Base-by-base conservation (phyloP, 2,888 invertebrate genomes). In the Harpalus rubripes region DNA sequence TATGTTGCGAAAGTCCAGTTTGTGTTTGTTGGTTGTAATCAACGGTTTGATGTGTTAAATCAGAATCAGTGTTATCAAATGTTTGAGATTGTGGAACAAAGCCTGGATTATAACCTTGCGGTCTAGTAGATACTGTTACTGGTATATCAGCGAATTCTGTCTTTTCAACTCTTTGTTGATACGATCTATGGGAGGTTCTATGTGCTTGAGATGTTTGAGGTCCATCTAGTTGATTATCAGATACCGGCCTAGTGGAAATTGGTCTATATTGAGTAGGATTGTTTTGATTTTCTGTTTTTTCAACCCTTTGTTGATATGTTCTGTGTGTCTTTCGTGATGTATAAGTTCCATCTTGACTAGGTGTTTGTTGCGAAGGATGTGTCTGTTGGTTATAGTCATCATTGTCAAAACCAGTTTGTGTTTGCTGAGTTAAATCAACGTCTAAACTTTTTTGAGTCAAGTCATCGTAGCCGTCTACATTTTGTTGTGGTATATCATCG, bases 291-390 rank as follows among this genome's bases (percentile, higher is more conserved):
- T 86, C 44, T 86, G 41, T 76, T 79, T 74, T 74, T n/a, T 32
- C n/a, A 91, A 85, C 26, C 90, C 90, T 88, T 89, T 89, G 78
- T 89, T 41, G 41, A 41, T 39, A 72, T 16, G 41, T 15, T 91
- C 87, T 86, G 91, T 90, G 58, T 87, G 86, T 85, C 12, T 63
- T 22, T 26, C 26, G 22, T 12, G 68, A 56, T n/a, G 52, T 52
- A 22, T 76, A 68, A 5, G 32, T 39, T 68, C 6, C 32, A n/a
- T 81, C 10, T 56, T 56, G 41, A 91, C 84, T 32, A 74, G 86
- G 85, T 59, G 87, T 86, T 26, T 26, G 15, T 58, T 58, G 87
- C 89, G 16, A 89, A 89, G 56, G 90, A 76, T 78, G 85, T 76
- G 22, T 22, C 78, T 87, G 85, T 86, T 87, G 86, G 32, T 81